Base-by-base conservation (phyloP, 1,140 invertebrate genomes). In the Papilio dardanus region DNA sequence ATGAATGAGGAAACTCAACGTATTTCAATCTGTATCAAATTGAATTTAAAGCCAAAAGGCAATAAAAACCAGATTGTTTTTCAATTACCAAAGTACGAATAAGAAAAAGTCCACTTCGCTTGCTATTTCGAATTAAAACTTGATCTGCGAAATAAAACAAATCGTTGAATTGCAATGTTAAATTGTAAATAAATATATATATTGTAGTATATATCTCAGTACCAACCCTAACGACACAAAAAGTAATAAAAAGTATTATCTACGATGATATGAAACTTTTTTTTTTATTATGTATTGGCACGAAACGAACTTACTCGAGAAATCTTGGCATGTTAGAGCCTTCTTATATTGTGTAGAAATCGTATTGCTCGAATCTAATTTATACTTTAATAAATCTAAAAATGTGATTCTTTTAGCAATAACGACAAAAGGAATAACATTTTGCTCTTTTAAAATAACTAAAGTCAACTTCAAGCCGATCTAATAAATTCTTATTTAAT, bases 321-420 rank as follows among this genome's bases (percentile, higher is more conserved):
- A 79, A 82, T 87, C 86, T 88, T 90, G 88, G 86, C 88, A 88
- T 79, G 78, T 85, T 85, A 19, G 86, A 69, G 76, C 81, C 82
- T 75, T 79, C 77, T 77, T 84, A 78, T 83, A 81, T 83, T 84
- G 77, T 78, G 81, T 78, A 78, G 78, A 83, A 81, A 81, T 79
- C 79, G 81, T 81, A 87, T 82, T 81, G 81, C 76, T 77, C 76
- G 76, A 74, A 80, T 78, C 75, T 84, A 84, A 83, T 88, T 86
- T 84, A 82, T 83, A 81, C 80, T 76, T 74, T 77, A 82, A 83
- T 83, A 81, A 77, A 83, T 83, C 77, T 85, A 71, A 58, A 74
- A 83, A 75, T 76, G 78, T 78, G 77, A 50, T 73, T 78, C 79
- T 83, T 75, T 81, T 82, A 81, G 81, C 81, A 82, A 81, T 50